Evolutionary conservation across 1,140 invertebrate genomes (phyloP), one percentile per base, ranked within the genome.

Genomic region (Cotesia vestalis): DNA sequence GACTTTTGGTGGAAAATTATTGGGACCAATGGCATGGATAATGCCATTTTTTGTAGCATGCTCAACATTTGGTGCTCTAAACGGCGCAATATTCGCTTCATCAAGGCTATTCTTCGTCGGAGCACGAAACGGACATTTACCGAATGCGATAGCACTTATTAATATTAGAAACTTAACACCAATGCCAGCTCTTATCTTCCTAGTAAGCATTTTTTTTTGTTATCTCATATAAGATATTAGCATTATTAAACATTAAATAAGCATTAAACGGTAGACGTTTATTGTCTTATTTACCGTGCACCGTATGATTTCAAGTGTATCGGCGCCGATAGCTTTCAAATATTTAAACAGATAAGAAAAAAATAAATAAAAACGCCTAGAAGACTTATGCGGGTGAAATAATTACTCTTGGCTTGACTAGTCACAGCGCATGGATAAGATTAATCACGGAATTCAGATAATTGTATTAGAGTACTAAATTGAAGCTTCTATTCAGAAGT

Each of bases 91-190:
- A 68, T 96, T 96, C 84, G 93, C 94, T 11, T 95, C 94, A 0
- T 93, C 94, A 0, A 88, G 94, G 73, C 85, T 98, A 11, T 96
- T 97, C 79, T 98, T 98, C 83, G 96, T 97, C 27, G 96, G 96
- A 2, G 96, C 95, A 0, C 89, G 96, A 53, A 93, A 96, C 80
- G 95, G 95, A 3, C 95, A 98, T 83, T 89, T 99, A 68, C 96
- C 96, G 0, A 89, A 92, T 73, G 92, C 94, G 52, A 91, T 98
- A 78, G 93, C 96, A 1, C 89, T 97, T 27, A 96, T 98, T 59
- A 95, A 96, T 82, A 87, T 96, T 12, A 91, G 91, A 71, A 91
- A 93, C 78, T 87, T 94, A 64, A 98, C 96, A n/a, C 97, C 97
- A 3, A 91, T 95, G 38, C 95, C 96, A 36, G 95, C 96, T 1